Conservation (phyloP, 2,113 vertebrate genomes). For the Kryptolebias marmoratus region DNA sequence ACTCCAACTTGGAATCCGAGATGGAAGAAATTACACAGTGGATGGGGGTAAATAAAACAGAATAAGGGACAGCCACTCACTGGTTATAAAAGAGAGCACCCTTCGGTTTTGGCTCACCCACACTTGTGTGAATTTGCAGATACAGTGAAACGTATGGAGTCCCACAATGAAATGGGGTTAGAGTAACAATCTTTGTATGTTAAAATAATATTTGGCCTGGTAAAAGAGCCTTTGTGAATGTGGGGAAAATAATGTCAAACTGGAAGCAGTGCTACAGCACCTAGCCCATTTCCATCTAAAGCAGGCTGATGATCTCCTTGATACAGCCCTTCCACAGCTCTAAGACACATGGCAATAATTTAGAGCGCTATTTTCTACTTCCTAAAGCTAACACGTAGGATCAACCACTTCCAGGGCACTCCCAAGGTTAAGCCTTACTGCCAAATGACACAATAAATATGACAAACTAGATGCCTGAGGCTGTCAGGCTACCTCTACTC, state of each 20-base stretch:
- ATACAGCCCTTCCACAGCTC: constrained; percentile 78
- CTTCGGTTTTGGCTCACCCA: constrained; percentile 44
- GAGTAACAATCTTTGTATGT: constrained; percentile 43
- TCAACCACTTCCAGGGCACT: constrained; percentile 79
- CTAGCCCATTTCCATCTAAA: constrained; percentile 71
- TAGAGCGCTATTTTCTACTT: constrained; percentile 83
- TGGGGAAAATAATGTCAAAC: constrained; percentile 38
- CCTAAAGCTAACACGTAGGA: constrained; percentile 81
- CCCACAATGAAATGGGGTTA: constrained; percentile 41
- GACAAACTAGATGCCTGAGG: constrained; percentile 70
- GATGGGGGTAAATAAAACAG: constrained; percentile 35
- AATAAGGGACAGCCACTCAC: constrained; percentile 39
- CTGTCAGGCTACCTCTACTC: constrained; percentile 36
- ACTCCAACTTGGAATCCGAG: constrained; percentile 39
- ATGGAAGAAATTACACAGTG: constrained; percentile 59
- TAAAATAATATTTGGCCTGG: constrained; percentile 75
- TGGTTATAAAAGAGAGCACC: constrained; percentile 61
- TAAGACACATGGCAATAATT: constrained; percentile 87
- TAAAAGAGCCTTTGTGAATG: constrained; percentile 65
- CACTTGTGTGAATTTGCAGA: constrained; percentile 34
- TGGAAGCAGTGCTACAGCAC: constrained; percentile 31
- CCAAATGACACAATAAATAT: constrained; percentile 78
- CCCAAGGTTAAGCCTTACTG: constrained; percentile 78
- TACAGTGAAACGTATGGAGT: constrained; percentile 31
- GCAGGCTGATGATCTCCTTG: constrained; percentile 71